Base-by-base conservation (phyloP, 2,797 vertebrate species). In the Malurus splendens region DNA sequence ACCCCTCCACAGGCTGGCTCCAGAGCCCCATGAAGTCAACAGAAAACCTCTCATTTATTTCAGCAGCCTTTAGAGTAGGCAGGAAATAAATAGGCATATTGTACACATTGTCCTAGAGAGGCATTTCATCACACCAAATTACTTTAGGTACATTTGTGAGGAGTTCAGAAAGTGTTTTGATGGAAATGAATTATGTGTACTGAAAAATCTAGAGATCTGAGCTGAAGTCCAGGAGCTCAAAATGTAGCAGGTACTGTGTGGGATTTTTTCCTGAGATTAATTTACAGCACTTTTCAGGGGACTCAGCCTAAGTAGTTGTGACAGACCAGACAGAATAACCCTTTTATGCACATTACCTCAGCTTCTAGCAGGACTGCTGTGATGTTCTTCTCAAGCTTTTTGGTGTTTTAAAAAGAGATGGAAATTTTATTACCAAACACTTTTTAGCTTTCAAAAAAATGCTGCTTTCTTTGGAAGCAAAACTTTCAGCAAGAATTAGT, bases 391-490 rank as follows among this genome's bases (percentile, higher is more conserved):
- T 62, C 65, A 87, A 74, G 68, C 9, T 59, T 90, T 87, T 44
- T 41, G 28, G 55, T 87, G 23, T 36, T 90, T 85, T 72, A 48
- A 92, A 84, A 54, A 65, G n/a, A 68, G 54, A 6, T 81, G 47
- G 55, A 87, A 89, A 89, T 83, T 68, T 51, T 85, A 59, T 85
- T 54, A 74, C 22, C 9, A 73, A 86, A 64, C 1, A 54, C 24
- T 78, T 90, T 90, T 74, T 64, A 16, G 10, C 47, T 85, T 91
- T 75, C 25, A 81, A 65, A 90, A 73, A 72, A 72, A n/a, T 13
- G 5, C 7, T 77, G 8, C 13, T 65, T 47, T 61, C 47, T 90
- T 80, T 61, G 24, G 44, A 76, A 88, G 36, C 5, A 67, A 82
- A 92, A 48, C 3, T 80, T 87, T 41, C 16, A 68, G 14, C 12